These are phyloP conservation scores for Chondrosia reniformis DNA, from an alignment of 37 sponge, comb jelly and placozoan species.

Conservation along the genomic window DNA sequence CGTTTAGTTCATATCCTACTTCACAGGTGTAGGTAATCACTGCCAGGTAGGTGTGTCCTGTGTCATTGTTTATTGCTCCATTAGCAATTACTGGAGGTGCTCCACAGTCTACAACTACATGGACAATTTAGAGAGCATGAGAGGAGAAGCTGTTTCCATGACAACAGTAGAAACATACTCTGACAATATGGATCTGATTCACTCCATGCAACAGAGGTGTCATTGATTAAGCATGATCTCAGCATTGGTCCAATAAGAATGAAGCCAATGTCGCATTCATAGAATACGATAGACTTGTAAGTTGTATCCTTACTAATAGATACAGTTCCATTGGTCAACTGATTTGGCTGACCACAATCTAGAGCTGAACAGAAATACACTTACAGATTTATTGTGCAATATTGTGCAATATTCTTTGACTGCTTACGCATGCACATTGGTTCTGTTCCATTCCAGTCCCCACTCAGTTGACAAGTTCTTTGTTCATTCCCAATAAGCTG, in stretches of 20 bases:
- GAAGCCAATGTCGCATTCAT: neutral
- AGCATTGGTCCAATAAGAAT: neutral
- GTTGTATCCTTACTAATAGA: slow-evolving; percentile 3
- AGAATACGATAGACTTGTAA: slow-evolving; percentile 4
- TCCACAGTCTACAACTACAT: slow-evolving; percentile 23
- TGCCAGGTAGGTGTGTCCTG: slow-evolving; percentile 6
- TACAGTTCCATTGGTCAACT: neutral
- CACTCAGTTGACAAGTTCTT: slow-evolving; percentile 28
- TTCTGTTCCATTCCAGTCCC: slow-evolving; percentile 37
- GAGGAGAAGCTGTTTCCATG: neutral
- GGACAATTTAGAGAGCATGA: neutral
- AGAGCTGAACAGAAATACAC: neutral
- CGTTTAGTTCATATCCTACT: neutral
- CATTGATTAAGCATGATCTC: neutral
- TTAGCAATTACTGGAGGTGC: neutral
- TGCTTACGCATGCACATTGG: slow-evolving; percentile 4
- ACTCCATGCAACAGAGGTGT: too few species aligned
- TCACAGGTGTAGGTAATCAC: neutral
- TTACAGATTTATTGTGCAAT: neutral
- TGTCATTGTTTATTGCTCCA: neutral
- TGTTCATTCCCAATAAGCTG: slow-evolving; percentile 9
- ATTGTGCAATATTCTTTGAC: neutral
- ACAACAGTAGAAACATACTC: neutral
- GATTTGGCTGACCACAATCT: neutral
- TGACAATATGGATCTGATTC: neutral